These are phyloP conservation scores for Yasuhikotakia modesta DNA, from an alignment of 2,797 vertebrate genomes.

Conservation along the genomic window DNA sequence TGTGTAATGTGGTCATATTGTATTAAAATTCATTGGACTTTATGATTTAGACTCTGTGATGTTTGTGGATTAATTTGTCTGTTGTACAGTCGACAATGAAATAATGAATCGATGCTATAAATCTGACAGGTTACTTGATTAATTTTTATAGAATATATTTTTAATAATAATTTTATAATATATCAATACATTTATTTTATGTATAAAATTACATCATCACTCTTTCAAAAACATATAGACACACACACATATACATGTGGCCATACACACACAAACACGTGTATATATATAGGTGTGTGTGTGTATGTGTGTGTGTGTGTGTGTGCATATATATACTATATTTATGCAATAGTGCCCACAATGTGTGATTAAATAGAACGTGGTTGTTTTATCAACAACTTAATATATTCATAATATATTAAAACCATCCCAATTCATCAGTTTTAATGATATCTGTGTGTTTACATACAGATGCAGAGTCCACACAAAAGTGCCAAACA, in stretches of 20 bases:
- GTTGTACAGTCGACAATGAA: not conserved
- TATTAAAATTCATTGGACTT: conserved; percentile 62
- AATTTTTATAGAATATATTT: too few relatives aligned
- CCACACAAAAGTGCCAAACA: conserved; percentile 3
- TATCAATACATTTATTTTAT: too few relatives aligned
- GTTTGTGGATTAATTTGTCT: not conserved
- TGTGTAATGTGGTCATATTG: conserved; percentile 58
- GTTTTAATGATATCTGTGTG: conserved; percentile 2
- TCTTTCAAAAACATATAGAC: too few relatives aligned
- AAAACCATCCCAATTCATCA: not conserved
- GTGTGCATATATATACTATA: too few relatives aligned
- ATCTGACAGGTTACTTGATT: not conserved
- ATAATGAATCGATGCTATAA: not conserved
- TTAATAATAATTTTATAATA: too few relatives aligned
- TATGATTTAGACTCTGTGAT: conserved; percentile 66
- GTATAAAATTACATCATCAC: not conserved
- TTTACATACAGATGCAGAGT: not conserved
- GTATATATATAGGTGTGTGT: too few relatives aligned
- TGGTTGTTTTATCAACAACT: not conserved
- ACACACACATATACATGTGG: too few relatives aligned
- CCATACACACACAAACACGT: too few relatives aligned
- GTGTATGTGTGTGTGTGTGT: too few relatives aligned
- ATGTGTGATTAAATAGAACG: not conserved
- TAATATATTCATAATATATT: not conserved
- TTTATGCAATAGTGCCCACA: too few relatives aligned